Evolutionary conservation across 1,140 invertebrate species (phyloP), one percentile per base, ranked within the genome.

Genomic region (Bombus sylvicola): DNA sequence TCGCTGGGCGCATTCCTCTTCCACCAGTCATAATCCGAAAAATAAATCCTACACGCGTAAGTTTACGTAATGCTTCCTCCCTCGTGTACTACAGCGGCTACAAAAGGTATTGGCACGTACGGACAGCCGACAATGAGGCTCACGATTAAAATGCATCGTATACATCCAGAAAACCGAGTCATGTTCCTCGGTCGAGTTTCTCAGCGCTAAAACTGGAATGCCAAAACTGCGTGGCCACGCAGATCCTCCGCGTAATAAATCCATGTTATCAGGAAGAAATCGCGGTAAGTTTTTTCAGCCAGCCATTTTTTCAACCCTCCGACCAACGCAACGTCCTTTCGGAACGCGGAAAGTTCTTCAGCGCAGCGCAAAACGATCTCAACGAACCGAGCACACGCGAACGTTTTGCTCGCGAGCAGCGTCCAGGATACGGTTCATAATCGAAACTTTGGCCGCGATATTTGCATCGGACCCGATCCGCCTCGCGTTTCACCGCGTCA

Each of bases 251-350:
- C 13, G 62, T 31, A 12, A 71, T 84, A 84, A 84, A 84, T 84
- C 34, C 82, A 28, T 3, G 47, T 71, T 84, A 84, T 84, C 82
- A 3, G n/a, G 31, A 41, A 13, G 59, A n/a, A 69, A 83, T 84
- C 82, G 8, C 47, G 6, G 47, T 43, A 25, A 66, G 25, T 28
- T 13, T 57, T 59, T 69, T 59, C 28, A 5, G 9, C 5, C 28
- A 9, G 37, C n/a, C 25, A 15, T 74, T 74, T 34, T 69, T 57
- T 57, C 59, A n/a, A 62, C 59, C 28, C 59, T n/a, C 53, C n/a
- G 43, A 22, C 71, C n/a, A 4, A 80, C 34, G 47, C 39, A 13
- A 69, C 34, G 47, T 34, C 1, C 25, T 59, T 25, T n/a, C 3
- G 53, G 34, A 83, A 83, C 81, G 81, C 72, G 81, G 43, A 77